Base-by-base conservation (phyloP, 2,888 invertebrate genomes). In the Rhagonycha lutea region DNA sequence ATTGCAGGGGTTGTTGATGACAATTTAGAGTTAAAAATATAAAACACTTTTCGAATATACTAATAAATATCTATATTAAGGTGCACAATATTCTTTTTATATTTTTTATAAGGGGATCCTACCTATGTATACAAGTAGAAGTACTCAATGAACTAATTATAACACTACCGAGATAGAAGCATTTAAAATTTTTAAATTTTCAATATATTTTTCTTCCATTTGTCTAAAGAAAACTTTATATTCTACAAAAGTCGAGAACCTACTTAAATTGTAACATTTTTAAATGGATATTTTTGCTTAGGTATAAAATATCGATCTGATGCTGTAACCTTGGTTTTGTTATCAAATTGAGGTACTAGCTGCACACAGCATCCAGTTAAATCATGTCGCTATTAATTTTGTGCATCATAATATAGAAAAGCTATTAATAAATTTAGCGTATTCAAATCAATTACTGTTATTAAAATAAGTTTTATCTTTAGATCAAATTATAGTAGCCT, bases 281-380 rank as follows among this genome's bases (percentile, higher is more conserved):
- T 47, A 47, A 47, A 47, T 47, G 12, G 47, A 47, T 47, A n/a
- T 47, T 47, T 18, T n/a, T 4, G 11, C n/a, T 47, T 47, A 47
- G 23, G 63, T 26, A 65, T 65, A 62, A n/a, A n/a, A 62, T 62
- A 65, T 65, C 26, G 63, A 65, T 65, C 63, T 65, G 63, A 65
- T 65, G 63, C 63, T 65, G 63, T 23, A 65, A 65, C 18, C 23
- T 65, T 65, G 26, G 24, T 62, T 18, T 62, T 65, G 63, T 26
- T 65, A 65, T 24, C 26, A 65, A 26, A 65, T 65, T n/a, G 63
- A 65, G 63, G 63, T 65, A 18, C 18, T 18, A 65, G 63, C 18
- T 65, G 24, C 63, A 47, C 47, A 47, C 47, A 47, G 47, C 47
- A 47, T 47, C 47, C 47, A 47, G n/a, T 47, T 5, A n/a, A 18